Evolutionary conservation across 2,888 invertebrate species (phyloP).

Genomic region (Cephus rjabovi): DNA sequence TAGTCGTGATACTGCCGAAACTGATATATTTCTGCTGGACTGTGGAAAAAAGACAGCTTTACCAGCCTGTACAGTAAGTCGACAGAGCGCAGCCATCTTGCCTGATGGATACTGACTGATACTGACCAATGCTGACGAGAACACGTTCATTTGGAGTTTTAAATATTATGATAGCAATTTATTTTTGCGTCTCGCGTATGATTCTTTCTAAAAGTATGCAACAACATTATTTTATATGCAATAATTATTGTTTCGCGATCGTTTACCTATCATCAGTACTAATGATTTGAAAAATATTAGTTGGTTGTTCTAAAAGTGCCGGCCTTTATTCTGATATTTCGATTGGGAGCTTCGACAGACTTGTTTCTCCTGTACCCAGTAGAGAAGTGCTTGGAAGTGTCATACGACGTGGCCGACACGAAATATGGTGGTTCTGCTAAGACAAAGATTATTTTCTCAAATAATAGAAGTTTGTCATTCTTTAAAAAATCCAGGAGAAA

Average conservation of each 20-base stretch:
- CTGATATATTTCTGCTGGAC: slow-evolving; percentile 44
- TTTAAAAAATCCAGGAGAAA: not conserved
- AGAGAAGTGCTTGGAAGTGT: slow-evolving; percentile 32
- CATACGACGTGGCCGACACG: slow-evolving; percentile 47
- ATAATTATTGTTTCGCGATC: not conserved
- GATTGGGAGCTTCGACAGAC: slow-evolving; percentile 10
- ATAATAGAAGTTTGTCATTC: not conserved
- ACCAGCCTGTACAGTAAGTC: slow-evolving; percentile 29
- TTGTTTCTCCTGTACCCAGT: slow-evolving; percentile 21
- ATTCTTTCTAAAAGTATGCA: not conserved
- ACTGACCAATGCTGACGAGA: not conserved
- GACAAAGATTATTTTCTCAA: not conserved
- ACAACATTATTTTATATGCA: not conserved
- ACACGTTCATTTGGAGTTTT: not conserved
- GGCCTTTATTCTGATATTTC: not conserved
- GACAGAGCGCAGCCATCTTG: slow-evolving; percentile 47
- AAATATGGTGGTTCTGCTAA: slow-evolving; percentile 19
- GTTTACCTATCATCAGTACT: not conserved
- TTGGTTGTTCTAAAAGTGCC: not conserved
- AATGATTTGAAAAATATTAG: not conserved
- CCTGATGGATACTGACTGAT: not conserved
- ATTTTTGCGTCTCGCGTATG: not conserved
- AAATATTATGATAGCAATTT: not conserved
- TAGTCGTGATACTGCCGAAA: slow-evolving; percentile 56
- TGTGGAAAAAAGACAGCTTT: slow-evolving; percentile 32